Base-by-base conservation (phyloP, 2,888 invertebrate genomes). In the Acronicta leporina region DNA sequence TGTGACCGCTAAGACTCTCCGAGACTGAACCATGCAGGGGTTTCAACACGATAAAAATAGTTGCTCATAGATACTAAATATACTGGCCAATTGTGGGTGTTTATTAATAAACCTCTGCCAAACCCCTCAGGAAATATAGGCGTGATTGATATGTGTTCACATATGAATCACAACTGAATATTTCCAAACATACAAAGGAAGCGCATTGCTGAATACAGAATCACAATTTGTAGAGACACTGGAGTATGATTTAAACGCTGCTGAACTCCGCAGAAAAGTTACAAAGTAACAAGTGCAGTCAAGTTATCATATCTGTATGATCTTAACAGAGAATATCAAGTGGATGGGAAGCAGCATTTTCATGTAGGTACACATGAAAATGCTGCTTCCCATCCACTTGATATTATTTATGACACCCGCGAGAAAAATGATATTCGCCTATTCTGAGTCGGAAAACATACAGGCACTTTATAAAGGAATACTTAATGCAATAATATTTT, bases 361-460 rank as follows among this genome's bases (percentile, higher is more conserved):
- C n/a, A n/a, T n/a, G n/a, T n/a, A n/a, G n/a, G 75, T 59, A 50
- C 38, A 53, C 40, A 54, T 41, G 35, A 54, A 41, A 44, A 52
- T 40, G 20, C 50, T 44, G 57, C 42, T 56, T 53, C 47, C 35
- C 61, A 65, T 63, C 56, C 42, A 63, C 50, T 66, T 63, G 55
- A 60, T 58, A 66, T 50, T 62, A 66, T 55, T 66, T 59, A 63
- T 52, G 59, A 53, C 51, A 42, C 74, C 38, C 57, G 8, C 43
- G 53, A 35, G 66, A 43, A 57, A 59, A 54, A 33, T 55, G 50
- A 30, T 50, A 62, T 57, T 62, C 51, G 49, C 48, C 43, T 53
- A 43, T 60, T 53, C 48, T 43, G 40, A 50, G 47, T 44, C 43
- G 33, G 40, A 49, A 50, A 58, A 7, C 16, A n/a, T n/a, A 47